Conservation (phyloP, 2,113 vertebrate genomes). For the Odocoileus hemionus region DNA sequence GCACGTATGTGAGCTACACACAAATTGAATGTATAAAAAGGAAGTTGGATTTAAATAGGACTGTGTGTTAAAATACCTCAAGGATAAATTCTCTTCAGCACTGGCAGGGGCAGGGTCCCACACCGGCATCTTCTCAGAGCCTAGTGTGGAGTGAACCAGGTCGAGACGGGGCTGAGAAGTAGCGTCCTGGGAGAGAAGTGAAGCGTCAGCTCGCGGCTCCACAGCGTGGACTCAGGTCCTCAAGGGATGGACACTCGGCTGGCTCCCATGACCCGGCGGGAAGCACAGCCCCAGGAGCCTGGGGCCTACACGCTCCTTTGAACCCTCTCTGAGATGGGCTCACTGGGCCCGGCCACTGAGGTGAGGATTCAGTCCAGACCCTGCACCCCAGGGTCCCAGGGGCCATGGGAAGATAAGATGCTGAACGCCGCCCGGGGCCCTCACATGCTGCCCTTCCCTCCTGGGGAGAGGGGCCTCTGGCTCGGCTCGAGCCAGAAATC, state of each 20-base stretch:
- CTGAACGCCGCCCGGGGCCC: not conserved
- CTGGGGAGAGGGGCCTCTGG: too few species aligned
- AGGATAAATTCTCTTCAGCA: too few species aligned
- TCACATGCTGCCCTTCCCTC: not conserved
- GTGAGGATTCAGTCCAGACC: too few species aligned
- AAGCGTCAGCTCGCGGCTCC: not conserved
- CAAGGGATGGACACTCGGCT: not conserved
- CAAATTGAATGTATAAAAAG: not conserved
- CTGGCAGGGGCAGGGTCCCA: not conserved
- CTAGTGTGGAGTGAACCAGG: not conserved
- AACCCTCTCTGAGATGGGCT: not conserved
- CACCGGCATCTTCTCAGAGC: not conserved
- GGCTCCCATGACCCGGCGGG: not conserved
- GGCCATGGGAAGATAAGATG: accelerated
- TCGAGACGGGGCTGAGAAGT: too few species aligned
- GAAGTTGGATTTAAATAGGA: not conserved
- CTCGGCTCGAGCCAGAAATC: slow-evolving; percentile 88
- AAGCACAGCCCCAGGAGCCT: not conserved
- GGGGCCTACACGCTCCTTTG: not conserved
- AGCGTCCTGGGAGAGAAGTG: not conserved
- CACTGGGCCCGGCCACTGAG: not conserved
- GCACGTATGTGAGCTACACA: not conserved
- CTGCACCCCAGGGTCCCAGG: not conserved
- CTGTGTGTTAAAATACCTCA: not conserved
- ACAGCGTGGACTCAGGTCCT: not conserved